phyloP scores from a whole-genome alignment of 2,888 invertebrate genomes.

The Pyrochroa serraticornis region DNA sequence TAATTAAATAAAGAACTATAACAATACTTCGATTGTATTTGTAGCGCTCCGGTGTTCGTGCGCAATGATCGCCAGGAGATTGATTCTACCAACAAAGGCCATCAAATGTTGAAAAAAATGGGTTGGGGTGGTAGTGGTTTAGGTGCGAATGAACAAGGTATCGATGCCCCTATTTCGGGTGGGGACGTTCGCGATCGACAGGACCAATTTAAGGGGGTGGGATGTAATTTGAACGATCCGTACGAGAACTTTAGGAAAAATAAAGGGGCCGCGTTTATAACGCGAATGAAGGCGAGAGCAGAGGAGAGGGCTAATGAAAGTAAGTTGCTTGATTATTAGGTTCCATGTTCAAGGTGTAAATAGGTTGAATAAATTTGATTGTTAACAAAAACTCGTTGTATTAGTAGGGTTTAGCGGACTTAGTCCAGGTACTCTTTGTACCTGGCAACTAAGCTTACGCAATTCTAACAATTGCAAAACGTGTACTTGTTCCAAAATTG shows the following conservation, averaged over 20 bases:
- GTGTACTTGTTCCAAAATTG: too few species aligned
- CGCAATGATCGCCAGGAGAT: conserved; percentile 62
- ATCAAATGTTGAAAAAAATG: conserved; percentile 97
- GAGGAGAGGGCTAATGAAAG: conserved; percentile 70
- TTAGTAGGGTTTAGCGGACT: too few species aligned
- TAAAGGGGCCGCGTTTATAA: conserved; percentile 93
- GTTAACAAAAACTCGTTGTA: too few species aligned
- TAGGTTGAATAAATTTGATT: too few species aligned
- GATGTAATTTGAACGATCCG: conserved; percentile 90
- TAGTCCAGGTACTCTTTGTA: too few species aligned
- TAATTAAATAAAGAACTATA: too few species aligned
- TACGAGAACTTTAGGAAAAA: conserved; percentile 97
- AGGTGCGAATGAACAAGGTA: conserved; percentile 94
- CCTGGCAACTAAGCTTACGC: too few species aligned
- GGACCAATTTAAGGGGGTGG: conserved; percentile 95
- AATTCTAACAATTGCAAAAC: too few species aligned
- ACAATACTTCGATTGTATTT: too few species aligned
- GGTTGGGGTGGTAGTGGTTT: conserved; percentile 96
- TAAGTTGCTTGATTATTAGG: conserved; percentile 41
- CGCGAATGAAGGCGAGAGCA: conserved; percentile 89
- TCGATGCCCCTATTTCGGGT: conserved; percentile 91
- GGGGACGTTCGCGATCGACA: conserved; percentile 88
- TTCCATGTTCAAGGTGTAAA: conserved; percentile 6
- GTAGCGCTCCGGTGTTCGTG: conserved; percentile 39
- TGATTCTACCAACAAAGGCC: conserved; percentile 93